Evolutionary conservation across 2,888 invertebrate species (phyloP).

Genomic region (Nezara viridula): DNA sequence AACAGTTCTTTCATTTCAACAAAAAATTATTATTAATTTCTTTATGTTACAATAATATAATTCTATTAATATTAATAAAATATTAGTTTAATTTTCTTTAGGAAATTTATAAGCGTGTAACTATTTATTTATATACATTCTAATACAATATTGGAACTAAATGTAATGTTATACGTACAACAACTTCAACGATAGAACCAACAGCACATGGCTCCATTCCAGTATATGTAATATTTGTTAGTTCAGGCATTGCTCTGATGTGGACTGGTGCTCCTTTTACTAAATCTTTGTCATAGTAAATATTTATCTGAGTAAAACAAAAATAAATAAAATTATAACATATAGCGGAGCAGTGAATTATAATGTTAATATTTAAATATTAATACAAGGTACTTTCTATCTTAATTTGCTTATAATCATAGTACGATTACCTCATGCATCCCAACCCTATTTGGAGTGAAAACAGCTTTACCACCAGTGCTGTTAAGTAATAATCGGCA

Average conservation of each 20-base stretch:
- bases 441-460: constrained; percentile 90
- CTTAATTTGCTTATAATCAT: background rate
- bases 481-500: constrained; percentile 76
- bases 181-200: constrained; percentile 94
- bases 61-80: background rate
- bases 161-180: constrained; percentile 72
- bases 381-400: background rate
- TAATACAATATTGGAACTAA: background rate
- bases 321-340: background rate
- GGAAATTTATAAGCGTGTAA: background rate
- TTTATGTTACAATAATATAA: too few relatives aligned
- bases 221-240: constrained; percentile 88
- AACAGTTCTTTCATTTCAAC: background rate
- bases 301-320: constrained; percentile 70
- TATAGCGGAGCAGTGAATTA: background rate
- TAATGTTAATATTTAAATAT: background rate
- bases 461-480: constrained; percentile 83
- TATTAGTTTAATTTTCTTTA: background rate
- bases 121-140: background rate
- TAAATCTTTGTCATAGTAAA: constrained; percentile 74
- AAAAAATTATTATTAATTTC: background rate
- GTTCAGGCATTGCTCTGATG: constrained; percentile 88
- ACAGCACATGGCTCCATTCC: constrained; percentile 96
- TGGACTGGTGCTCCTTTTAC: constrained; percentile 77
- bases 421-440: constrained; percentile 82